phyloP scores from a whole-genome alignment of 2,113 vertebrate genomes.

The Myrmecobius fasciatus region DNA sequence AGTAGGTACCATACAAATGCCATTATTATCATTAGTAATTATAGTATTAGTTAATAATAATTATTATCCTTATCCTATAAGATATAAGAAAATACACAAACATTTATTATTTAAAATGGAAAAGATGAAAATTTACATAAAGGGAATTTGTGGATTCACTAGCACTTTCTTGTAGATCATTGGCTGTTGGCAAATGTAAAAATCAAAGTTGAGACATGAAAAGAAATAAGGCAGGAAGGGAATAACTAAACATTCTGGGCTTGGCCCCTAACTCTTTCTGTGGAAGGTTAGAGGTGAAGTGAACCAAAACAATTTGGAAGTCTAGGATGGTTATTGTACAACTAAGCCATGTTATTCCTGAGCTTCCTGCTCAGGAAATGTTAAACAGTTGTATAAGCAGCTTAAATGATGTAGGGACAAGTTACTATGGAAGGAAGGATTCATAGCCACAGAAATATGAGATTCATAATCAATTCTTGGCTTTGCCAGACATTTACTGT shows the following conservation, averaged over 20 bases:
- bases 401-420: not conserved
- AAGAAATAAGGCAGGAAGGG: not conserved
- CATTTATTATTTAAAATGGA: not conserved
- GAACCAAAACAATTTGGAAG: not conserved
- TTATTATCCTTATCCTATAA: not conserved
- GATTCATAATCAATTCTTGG: not conserved
- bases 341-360: not conserved
- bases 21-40: not conserved
- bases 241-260: not conserved
- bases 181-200: not conserved
- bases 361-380: not conserved
- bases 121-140: not conserved
- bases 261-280: not conserved
- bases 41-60: not conserved
- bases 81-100: not conserved
- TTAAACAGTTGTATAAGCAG: not conserved
- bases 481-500: not conserved
- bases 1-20: not conserved
- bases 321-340: not conserved
- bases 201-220: not conserved
- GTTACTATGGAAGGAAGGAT: not conserved
- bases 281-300: not conserved
- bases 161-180: not conserved
- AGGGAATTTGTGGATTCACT: not conserved
- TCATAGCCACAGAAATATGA: not conserved